Evolutionary conservation across 1,140 invertebrate genomes (phyloP).

Genomic region (Diabrotica virgifera): DNA sequence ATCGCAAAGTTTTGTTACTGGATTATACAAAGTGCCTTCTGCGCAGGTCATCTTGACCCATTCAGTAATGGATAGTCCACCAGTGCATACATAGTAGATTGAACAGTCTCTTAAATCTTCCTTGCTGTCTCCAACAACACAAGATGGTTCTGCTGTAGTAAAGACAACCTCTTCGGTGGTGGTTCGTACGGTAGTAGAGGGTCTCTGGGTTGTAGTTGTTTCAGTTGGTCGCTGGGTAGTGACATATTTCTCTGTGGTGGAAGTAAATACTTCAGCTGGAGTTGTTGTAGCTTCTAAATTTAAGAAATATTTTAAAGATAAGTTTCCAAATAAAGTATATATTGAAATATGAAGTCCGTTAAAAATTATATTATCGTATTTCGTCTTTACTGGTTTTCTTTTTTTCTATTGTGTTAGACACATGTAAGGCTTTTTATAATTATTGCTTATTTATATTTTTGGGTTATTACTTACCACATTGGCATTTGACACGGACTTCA

Average conservation of each 20-base stretch:
- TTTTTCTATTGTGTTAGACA: too few species aligned
- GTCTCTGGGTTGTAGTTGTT: too few species aligned
- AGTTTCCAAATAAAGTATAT: too few species aligned
- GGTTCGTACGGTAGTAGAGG: neutral
- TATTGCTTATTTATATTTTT: neutral
- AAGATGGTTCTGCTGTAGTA: slow-evolving; percentile 34
- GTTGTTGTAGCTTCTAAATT: neutral
- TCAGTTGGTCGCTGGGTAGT: neutral
- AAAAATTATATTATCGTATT: too few species aligned
- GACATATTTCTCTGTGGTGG: neutral
- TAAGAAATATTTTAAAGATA: neutral
- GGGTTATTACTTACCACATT: slow-evolving; percentile 51
- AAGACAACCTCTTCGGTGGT: slow-evolving; percentile 21
- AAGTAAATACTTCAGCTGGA: neutral
- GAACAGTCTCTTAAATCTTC: slow-evolving; percentile 57
- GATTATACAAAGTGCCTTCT: slow-evolving; percentile 60
- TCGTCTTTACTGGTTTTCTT: too few species aligned
- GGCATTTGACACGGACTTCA: slow-evolving; percentile 69
- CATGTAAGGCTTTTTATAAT: neutral
- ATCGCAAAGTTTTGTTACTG: slow-evolving; percentile 59
- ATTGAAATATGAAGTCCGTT: too few species aligned
- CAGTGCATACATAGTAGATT: slow-evolving; percentile 59
- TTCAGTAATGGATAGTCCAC: slow-evolving; percentile 42
- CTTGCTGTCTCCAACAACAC: slow-evolving; percentile 46
- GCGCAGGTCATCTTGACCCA: slow-evolving; percentile 59